Percentiles rank a stretch among this genome's conserved stretches.
phyloP scores from a whole-genome alignment of 2,113 vertebrate genomes.

The Burhinus oedicnemus region DNA sequence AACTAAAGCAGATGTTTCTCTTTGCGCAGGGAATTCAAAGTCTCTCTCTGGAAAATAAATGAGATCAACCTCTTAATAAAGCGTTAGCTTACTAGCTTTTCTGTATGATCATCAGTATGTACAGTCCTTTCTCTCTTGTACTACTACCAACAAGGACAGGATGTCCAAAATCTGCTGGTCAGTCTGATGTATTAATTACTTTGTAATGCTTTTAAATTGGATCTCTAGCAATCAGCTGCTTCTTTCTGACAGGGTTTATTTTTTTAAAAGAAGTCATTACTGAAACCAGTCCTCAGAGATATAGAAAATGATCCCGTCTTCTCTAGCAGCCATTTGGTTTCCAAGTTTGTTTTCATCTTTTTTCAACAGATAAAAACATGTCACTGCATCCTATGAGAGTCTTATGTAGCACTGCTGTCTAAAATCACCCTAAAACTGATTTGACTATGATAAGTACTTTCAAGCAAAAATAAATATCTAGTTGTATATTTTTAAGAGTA shows the following conservation, averaged over 20 bases:
- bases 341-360: not conserved
- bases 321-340: not conserved
- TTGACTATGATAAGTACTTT: not conserved
- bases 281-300: not conserved
- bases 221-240: not conserved
- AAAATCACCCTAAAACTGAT: not conserved
- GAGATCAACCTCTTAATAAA: not conserved
- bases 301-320: not conserved
- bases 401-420: not conserved
- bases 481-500: not conserved
- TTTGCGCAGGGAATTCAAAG: not conserved
- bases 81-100: not conserved
- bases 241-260: rapidly evolving
- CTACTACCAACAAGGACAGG: not conserved
- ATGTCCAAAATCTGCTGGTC: not conserved
- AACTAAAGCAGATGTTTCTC: not conserved
- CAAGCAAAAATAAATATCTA: not conserved
- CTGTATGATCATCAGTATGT: not conserved
- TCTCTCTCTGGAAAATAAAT: not conserved
- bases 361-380: not conserved
- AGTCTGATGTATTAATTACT: not conserved
- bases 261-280: not conserved
- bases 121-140: not conserved
- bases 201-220: not conserved
- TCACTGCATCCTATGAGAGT: not conserved